These are phyloP conservation scores for Bradypodion pumilum DNA, from an alignment of 2,797 vertebrate genomes.

Conservation along the genomic window DNA sequence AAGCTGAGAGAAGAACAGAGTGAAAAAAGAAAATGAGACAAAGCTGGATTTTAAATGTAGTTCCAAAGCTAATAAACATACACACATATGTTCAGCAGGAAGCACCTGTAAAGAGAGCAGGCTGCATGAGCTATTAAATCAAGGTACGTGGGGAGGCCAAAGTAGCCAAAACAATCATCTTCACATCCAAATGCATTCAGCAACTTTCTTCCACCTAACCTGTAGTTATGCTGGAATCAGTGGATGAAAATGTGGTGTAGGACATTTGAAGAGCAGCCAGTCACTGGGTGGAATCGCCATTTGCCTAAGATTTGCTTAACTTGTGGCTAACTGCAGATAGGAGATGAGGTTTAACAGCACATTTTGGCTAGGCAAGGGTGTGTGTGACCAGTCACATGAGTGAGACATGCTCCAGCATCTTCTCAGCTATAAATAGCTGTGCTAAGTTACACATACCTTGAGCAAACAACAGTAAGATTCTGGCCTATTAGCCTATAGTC, in stretches of 20 bases:
- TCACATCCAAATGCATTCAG: slow-evolving; percentile 10
- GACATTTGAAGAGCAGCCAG: neutral
- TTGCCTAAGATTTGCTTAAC: too few species aligned
- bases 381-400: too few species aligned
- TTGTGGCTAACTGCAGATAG: too few species aligned
- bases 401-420: too few species aligned
- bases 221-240: slow-evolving; percentile 3
- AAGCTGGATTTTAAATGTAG: slow-evolving; percentile 43
- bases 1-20: neutral
- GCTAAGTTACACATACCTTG: too few species aligned
- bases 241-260: neutral
- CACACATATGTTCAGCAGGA: slow-evolving; percentile 31
- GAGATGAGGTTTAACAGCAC: too few species aligned
- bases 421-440: too few species aligned
- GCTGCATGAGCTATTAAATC: slow-evolving; percentile 16
- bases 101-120: slow-evolving; percentile 36
- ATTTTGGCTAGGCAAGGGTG: too few species aligned
- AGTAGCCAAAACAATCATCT: slow-evolving; percentile 37
- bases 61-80: slow-evolving; percentile 43
- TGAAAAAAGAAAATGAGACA: slow-evolving; percentile 7
- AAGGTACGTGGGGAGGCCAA: neutral
- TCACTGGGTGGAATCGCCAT: too few species aligned
- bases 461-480: too few species aligned
- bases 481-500: too few species aligned
- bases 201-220: neutral